phyloP scores from a whole-genome alignment of 1,140 invertebrate species.

The Campodea augens region DNA sequence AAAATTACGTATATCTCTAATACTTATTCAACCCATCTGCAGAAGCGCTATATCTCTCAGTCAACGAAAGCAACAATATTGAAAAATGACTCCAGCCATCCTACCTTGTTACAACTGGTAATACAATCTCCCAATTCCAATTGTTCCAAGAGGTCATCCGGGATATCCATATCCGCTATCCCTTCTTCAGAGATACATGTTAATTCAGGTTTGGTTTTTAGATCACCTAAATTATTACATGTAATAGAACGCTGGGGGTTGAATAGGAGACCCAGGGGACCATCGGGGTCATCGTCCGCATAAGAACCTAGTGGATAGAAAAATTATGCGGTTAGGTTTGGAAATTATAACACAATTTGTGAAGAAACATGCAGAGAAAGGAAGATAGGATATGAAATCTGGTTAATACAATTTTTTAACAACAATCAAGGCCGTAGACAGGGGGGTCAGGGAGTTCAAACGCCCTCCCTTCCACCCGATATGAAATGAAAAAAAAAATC shows the following conservation, averaged over 20 bases:
- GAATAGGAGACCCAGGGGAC: background rate
- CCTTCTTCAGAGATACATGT: slow-evolving; percentile 76
- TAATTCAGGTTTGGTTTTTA: slow-evolving; percentile 46
- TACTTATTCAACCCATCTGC: no score
- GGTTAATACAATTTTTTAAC: no score
- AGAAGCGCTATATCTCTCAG: background rate
- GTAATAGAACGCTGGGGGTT: slow-evolving; percentile 2
- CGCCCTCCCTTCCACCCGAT: no score
- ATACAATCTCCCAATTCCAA: slow-evolving; percentile 66
- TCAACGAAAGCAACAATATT: background rate
- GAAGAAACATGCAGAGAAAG: no score
- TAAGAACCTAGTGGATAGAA: no score
- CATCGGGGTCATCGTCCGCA: slow-evolving; percentile 3
- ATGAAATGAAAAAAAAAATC: no score
- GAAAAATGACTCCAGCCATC: slow-evolving; percentile 6
- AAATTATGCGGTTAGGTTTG: no score
- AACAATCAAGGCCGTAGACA: no score
- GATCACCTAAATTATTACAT: slow-evolving; percentile 1
- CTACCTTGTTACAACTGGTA: slow-evolving; percentile 68
- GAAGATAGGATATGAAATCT: no score
- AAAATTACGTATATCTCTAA: no score
- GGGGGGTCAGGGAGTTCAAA: no score
- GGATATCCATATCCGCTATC: slow-evolving; percentile 61
- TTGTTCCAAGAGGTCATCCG: slow-evolving; percentile 59
- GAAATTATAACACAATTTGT: no score